These are phyloP conservation scores for Xanthia icteritia DNA, from an alignment of 2,888 invertebrate genomes.

Conservation along the genomic window DNA sequence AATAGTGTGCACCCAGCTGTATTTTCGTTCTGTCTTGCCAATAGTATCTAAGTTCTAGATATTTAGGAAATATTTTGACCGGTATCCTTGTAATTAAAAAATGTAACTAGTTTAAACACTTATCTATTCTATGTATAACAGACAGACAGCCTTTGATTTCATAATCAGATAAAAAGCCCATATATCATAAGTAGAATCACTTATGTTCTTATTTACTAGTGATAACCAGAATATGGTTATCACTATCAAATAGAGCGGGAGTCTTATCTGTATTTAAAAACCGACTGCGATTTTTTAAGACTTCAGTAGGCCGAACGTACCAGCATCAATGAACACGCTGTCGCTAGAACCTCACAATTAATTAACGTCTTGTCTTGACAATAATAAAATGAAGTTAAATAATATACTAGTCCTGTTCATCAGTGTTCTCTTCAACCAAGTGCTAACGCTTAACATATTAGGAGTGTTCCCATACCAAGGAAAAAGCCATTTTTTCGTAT, in stretches of 20 bases:
- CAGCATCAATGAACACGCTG: conserved; percentile 9
- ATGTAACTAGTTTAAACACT: conserved; percentile 1
- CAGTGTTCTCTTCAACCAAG: conserved; percentile 64
- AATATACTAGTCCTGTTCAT: conserved; percentile 45
- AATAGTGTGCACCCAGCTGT: neutral
- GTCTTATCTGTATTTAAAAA: conserved; percentile 50
- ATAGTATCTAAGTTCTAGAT: neutral
- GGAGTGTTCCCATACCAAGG: conserved; percentile 92
- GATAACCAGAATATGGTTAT: too few species aligned
- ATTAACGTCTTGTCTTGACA: neutral
- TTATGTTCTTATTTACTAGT: neutral
- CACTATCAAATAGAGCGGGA: conserved; percentile 20
- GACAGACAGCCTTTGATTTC: neutral
- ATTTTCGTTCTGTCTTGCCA: neutral
- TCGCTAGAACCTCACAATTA: neutral
- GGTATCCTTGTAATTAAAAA: neutral
- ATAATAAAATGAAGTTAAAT: conserved; percentile 48
- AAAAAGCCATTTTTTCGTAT: conserved; percentile 93
- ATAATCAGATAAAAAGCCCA: conserved; percentile 14
- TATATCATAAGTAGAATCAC: conserved; percentile 18
- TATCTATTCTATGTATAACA: neutral
- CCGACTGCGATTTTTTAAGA: neutral
- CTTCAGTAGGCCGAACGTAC: conserved; percentile 40
- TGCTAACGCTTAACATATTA: conserved; percentile 87
- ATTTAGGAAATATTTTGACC: neutral